Base-by-base conservation (phyloP, 2,113 vertebrate species). In the Ptilorrhoa leucosticta region DNA sequence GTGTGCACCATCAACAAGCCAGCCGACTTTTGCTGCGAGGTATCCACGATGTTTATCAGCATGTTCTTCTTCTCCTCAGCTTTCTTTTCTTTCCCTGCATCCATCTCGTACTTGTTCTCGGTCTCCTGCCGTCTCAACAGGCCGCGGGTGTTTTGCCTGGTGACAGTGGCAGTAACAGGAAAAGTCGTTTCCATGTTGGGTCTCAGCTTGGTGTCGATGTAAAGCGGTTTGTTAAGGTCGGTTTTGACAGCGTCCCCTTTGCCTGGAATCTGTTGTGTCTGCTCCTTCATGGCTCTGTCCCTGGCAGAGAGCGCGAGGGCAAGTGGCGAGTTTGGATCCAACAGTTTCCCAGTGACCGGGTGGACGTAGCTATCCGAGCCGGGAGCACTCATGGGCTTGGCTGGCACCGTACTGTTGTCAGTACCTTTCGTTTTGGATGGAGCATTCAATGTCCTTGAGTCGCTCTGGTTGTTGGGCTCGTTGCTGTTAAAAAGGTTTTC, bases 1-100 rank as follows among this genome's bases (percentile, higher is more conserved):
- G 98, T 99, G 94, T 99, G 99, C 44, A 99, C 99, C 99, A 99
- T 99, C 56, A 99, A 93, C 94, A 99, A 97, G 17, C 99, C 99
- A 1, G 99, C 97, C 6, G 99, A 97, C 94, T 99, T 99, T 27
- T 99, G 98, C 85, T 98, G 98, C 0, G 98, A 98, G 15, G 98
- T 97, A 95, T 99, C 99, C 81, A 98, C 50, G 7, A 98, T 98
- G 91, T 98, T 98, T 28, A 98, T 98, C 21, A 99, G 96, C 82
- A 98, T 98, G 54, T 98, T 99, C 93, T 99, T 99, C 95, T 98
- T 98, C 90, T 99, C 98, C 54, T 99, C 99, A 0, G 97, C 97
- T 90, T 98, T 97, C 89, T 98, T 98, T 33, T 99, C 98, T 86
- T 98, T 98, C 20, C 95, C 97, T 11, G 85, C 87, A 9, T 99